A percentile compares a stretch with the other conserved stretches of the same genome.
Conservation (phyloP, 2,888 invertebrate species). For the Pegoplata infirma region DNA sequence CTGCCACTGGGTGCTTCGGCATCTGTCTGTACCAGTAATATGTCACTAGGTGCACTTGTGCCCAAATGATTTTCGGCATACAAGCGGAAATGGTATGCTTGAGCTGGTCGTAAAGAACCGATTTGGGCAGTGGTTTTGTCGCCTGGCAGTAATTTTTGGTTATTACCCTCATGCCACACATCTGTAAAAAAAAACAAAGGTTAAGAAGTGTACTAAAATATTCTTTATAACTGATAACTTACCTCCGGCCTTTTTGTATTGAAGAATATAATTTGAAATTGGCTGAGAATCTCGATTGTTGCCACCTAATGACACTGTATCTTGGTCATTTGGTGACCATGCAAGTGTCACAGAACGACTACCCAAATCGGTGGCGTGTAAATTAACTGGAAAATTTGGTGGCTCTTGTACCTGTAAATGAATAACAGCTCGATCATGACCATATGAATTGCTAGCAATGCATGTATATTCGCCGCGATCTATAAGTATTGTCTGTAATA, state of each 20-base stretch:
- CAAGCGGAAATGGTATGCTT: slow-evolving; percentile 81
- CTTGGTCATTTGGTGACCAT: slow-evolving; percentile 80
- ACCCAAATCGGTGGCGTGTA: slow-evolving; percentile 80
- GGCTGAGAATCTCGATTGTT: slow-evolving; percentile 78
- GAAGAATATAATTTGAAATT: slow-evolving; percentile 81
- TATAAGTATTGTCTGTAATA: slow-evolving; percentile 79
- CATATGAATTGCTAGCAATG: slow-evolving; percentile 82
- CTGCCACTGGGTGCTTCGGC: slow-evolving; percentile 85
- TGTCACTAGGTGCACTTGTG: slow-evolving; percentile 81
- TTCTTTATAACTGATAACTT: no score
- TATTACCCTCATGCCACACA: slow-evolving; percentile 81
- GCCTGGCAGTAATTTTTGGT: slow-evolving; percentile 80
- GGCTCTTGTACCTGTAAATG: slow-evolving; percentile 80
- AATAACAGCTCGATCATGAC: slow-evolving; percentile 79
- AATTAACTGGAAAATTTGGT: slow-evolving; percentile 81
- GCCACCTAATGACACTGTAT: slow-evolving; percentile 69
- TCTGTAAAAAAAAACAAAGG: no score
- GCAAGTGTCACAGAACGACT: slow-evolving; percentile 81
- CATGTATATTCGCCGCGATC: slow-evolving; percentile 82
- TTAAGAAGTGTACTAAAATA: no score
- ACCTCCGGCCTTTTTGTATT: slow-evolving; percentile 81
- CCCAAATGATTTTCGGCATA: slow-evolving; percentile 83
- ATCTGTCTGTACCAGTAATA: slow-evolving; percentile 80
- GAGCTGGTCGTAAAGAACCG: slow-evolving; percentile 80
- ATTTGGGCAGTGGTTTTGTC: slow-evolving; percentile 80